Conservation (phyloP, 30 jellyfish, hydroid and myxozoan species). For the Rhopilema esculentum region DNA sequence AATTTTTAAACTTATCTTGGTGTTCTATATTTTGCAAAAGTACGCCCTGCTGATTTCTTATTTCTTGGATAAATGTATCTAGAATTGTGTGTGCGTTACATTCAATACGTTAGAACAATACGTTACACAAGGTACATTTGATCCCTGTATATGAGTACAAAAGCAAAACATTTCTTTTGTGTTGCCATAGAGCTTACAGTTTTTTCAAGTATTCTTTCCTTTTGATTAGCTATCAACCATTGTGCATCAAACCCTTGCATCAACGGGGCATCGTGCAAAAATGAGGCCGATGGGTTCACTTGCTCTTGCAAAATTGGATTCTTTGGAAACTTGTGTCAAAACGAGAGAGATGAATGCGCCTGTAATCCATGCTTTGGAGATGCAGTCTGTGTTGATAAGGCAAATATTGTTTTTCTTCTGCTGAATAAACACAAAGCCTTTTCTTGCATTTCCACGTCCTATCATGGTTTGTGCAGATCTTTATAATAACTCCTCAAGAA, state of each 20-base stretch:
- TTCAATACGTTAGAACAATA: no score
- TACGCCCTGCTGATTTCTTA: no score
- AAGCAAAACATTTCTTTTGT: neutral
- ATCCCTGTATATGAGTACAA: neutral
- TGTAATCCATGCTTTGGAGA: slow-evolving; percentile 86
- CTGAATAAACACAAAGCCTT: no score
- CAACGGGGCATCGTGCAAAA: slow-evolving; percentile 79
- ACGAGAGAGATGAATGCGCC: slow-evolving; percentile 86
- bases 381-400: slow-evolving; percentile 91
- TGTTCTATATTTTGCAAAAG: no score
- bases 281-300: slow-evolving; percentile 62
- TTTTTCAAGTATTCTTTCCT: neutral
- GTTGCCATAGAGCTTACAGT: neutral
- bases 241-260: slow-evolving; percentile 92
- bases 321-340: slow-evolving; percentile 80
- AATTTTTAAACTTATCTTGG: no score
- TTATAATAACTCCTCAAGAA: no score
- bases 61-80: no score
- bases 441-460: no score
- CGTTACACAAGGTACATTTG: no score
- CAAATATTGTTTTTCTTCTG: slow-evolving; percentile 9
- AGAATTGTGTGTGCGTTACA: no score
- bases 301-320: slow-evolving; percentile 87
- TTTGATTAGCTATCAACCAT: slow-evolving; percentile 60
- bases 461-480: no score